Evolutionary conservation across 2,888 invertebrate genomes (phyloP), one percentile per base, ranked within the genome.

Genomic region (Gymnoscelis rufifasciata): DNA sequence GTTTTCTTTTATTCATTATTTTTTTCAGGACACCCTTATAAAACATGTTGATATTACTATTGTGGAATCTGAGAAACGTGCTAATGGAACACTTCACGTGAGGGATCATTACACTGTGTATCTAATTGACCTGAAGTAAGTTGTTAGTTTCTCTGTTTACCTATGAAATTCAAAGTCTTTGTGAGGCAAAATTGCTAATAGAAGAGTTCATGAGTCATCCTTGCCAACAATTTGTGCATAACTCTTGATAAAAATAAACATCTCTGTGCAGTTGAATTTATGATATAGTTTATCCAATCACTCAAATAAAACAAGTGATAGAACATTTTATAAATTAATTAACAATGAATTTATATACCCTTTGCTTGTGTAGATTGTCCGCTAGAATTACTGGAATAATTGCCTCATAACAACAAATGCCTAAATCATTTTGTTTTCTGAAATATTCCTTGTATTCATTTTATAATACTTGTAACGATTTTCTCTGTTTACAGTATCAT

Each of bases 91-190:
- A 7, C 77, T 94, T 38, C 93, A 94, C 75, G 89, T 94, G 42
- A 86, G 93, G 64, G 94, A 94, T 71, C 93, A 92, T 82, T 93
- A 92, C 71, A 94, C 93, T 0, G 94, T 94, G 28, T 94, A 94
- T 81, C 89, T 94, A 71, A 92, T 94, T 66, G 93, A 94, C 88
- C 91, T 93, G 51, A 94, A 93, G 94, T 94, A 86, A 89, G 91
- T 68, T 45, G 27, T 57, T 39, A 48, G 31, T 59, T 59, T 66
- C 57, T 59, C 71, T 74, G 71, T 76, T 74, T 68, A 63, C 54
- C 43, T 62, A 51, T 46, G 45, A 57, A 67, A 71, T 75, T 71
- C 64, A 50, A 47, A 47, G 45, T 60, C 51, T 48, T 61, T 64
- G 47, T 57, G 45, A 52, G 45, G 41, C 60, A 71, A 66, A 68